phyloP scores from a whole-genome alignment of 2,113 vertebrate genomes.

The Ptilonorhynchus violaceus region DNA sequence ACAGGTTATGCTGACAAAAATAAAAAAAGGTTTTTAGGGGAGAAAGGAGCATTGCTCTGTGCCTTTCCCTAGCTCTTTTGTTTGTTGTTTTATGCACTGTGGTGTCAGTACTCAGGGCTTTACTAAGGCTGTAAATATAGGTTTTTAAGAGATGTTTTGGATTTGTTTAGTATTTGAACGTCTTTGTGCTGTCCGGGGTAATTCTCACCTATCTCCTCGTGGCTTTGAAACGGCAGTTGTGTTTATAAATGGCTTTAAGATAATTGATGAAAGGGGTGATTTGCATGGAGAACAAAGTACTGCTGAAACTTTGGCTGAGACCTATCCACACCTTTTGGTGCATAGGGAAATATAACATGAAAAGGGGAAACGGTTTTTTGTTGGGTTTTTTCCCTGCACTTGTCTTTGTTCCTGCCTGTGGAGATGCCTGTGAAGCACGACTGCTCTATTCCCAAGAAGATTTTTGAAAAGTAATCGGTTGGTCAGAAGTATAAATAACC shows the following conservation, averaged over 20 bases:
- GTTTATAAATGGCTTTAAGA: conserved; percentile 23
- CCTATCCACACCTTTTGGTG: conserved; percentile 33
- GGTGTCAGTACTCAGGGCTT: background rate
- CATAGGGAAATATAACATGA: background rate
- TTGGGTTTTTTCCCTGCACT: background rate
- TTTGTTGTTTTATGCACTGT: background rate
- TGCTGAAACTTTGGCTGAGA: conserved; percentile 2
- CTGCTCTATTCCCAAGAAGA: background rate
- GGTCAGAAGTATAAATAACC: background rate
- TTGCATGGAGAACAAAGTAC: conserved; percentile 51
- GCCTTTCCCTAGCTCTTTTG: background rate
- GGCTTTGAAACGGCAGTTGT: conserved; percentile 1
- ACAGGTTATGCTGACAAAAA: conserved; percentile 32
- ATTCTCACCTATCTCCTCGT: conserved; percentile 32
- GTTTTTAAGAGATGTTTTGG: background rate
- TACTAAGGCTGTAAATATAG: background rate
- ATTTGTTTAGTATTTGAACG: background rate
- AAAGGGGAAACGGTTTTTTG: background rate
- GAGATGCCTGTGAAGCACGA: background rate
- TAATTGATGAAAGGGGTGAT: conserved; percentile 41
- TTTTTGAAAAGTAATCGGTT: background rate
- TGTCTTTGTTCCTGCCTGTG: background rate
- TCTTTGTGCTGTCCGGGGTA: conserved; percentile 12
- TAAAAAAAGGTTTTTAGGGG: background rate
- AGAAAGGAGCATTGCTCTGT: background rate